Evolutionary conservation across 2,113 vertebrate genomes (phyloP).

Genomic region (Neomonachus schauinslandi): DNA sequence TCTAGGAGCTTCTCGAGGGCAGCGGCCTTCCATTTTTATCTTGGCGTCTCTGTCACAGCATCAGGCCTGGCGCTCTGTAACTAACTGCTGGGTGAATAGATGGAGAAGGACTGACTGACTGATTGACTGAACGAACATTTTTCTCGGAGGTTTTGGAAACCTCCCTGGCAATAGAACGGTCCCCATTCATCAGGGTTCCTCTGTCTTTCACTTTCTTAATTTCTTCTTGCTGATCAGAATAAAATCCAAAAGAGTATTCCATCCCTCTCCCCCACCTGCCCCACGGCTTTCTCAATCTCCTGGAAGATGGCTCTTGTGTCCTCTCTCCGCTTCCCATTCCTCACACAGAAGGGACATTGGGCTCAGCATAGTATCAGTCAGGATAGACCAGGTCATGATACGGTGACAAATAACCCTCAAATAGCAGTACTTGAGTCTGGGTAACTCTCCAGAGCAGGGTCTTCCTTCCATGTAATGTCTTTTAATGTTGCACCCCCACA

Average conservation of each 20-base stretch:
- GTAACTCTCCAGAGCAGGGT: background rate
- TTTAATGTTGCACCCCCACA: background rate
- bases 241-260: background rate
- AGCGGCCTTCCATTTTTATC: background rate
- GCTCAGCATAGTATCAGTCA: background rate
- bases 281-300: background rate
- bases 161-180: background rate
- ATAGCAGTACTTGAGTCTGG: background rate
- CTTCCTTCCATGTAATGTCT: background rate
- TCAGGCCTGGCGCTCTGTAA: background rate
- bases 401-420: background rate
- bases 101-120: background rate
- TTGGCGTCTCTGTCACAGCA: background rate
- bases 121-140: background rate
- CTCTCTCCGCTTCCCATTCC: background rate
- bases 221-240: conserved; percentile 1
- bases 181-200: background rate
- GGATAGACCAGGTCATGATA: background rate
- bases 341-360: background rate
- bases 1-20: background rate
- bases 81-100: background rate
- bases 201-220: background rate
- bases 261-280: background rate
- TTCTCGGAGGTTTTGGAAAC: conserved; percentile 11
- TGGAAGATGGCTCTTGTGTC: background rate